Percentiles rank a stretch among this genome's conserved stretches.
Evolutionary conservation across 2,888 invertebrate species (phyloP).

Genomic region (Lasioglossum morio): DNA sequence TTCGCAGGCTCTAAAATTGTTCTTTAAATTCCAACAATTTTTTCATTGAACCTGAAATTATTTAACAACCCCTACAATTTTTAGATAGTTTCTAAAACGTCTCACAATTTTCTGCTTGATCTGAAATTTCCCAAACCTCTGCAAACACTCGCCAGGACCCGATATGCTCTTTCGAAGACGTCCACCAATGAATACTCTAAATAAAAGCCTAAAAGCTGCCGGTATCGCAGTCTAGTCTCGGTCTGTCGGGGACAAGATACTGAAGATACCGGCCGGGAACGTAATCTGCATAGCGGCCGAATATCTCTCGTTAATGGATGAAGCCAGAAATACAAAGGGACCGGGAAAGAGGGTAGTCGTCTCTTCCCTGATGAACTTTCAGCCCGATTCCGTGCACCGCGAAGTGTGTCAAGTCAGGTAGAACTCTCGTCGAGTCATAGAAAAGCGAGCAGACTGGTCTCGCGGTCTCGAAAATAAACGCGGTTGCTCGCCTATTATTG

Average conservation of each 20-base stretch:
- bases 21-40: background rate
- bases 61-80: background rate
- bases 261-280: background rate
- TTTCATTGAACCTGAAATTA: background rate
- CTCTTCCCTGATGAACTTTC: slow-evolving; percentile 29
- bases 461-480: slow-evolving; percentile 44
- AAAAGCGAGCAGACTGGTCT: slow-evolving; percentile 42
- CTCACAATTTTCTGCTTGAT: background rate
- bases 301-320: slow-evolving; percentile 15
- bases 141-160: background rate
- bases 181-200: background rate
- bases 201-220: background rate
- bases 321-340: slow-evolving; percentile 4
- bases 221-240: background rate
- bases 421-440: slow-evolving; percentile 18
- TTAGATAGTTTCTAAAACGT: background rate
- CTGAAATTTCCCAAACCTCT: background rate
- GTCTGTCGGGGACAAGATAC: slow-evolving; percentile 4
- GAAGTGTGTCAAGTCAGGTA: slow-evolving; percentile 18
- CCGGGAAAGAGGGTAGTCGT: slow-evolving; percentile 1
- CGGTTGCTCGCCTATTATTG: slow-evolving; percentile 40
- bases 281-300: background rate
- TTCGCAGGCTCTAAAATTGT: background rate
- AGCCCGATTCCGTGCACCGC: slow-evolving; percentile 25
- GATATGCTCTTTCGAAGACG: background rate